Evolutionary conservation across 1,140 invertebrate genomes (phyloP).

Genomic region (Brachionus sp.): DNA sequence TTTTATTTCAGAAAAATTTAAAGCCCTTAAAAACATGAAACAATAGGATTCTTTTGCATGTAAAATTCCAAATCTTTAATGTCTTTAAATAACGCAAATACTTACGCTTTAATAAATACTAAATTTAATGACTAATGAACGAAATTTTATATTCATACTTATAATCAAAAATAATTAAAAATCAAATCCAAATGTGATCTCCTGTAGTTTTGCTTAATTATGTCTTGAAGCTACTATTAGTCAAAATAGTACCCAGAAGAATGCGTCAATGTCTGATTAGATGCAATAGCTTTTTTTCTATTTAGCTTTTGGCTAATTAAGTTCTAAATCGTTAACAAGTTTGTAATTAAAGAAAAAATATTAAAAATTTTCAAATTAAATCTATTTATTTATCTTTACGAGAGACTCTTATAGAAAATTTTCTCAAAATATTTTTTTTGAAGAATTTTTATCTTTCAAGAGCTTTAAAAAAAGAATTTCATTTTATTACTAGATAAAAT

Average conservation of each 20-base stretch:
- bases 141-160: background rate
- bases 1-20: no score
- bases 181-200: background rate
- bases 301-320: no score
- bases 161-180: background rate
- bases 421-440: background rate
- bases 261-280: background rate
- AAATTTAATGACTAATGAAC: background rate
- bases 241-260: background rate
- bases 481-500: background rate
- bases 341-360: no score
- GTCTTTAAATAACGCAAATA: background rate
- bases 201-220: background rate
- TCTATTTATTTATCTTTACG: no score
- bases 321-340: no score
- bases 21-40: background rate
- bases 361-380: no score
- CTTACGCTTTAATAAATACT: background rate
- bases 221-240: background rate
- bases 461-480: background rate
- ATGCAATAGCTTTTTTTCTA: background rate
- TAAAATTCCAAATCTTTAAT: background rate
- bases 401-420: no score
- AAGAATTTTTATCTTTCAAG: background rate
- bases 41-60: background rate